A percentile compares a stretch with the other conserved stretches of the same genome.
These are phyloP conservation scores for Gryllus longicercus DNA, from an alignment of 2,888 invertebrate species.

Conservation along the genomic window DNA sequence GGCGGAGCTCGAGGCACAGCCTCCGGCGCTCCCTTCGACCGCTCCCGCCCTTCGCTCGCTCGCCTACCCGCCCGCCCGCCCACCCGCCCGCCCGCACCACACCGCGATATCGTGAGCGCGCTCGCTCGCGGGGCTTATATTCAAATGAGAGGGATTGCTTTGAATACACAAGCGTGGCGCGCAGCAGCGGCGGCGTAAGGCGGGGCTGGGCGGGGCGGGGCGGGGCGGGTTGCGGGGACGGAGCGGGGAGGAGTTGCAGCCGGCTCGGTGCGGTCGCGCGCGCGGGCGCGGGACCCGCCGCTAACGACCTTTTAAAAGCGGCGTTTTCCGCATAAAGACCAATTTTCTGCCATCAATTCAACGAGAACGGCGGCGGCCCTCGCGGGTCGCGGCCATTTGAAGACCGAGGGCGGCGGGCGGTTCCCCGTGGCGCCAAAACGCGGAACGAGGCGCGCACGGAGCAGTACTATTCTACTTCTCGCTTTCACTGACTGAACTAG, in stretches of 20 bases:
- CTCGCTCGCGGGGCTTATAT: background rate
- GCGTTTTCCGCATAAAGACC: constrained; percentile 1
- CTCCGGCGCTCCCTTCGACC: background rate
- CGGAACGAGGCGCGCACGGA: too few species aligned
- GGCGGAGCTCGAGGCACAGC: background rate
- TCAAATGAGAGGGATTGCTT: constrained; percentile 4
- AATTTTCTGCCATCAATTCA: background rate
- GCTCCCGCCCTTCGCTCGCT: background rate
- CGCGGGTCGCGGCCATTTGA: background rate
- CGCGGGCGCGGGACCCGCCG: background rate
- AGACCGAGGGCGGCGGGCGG: background rate
- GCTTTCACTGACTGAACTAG: too few species aligned
- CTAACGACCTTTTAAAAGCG: background rate
- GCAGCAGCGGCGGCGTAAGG: background rate
- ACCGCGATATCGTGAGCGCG: background rate
- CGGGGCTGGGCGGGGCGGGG: background rate
- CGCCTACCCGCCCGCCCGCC: background rate
- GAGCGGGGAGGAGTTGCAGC: too few species aligned
- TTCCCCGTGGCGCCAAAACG: too few species aligned
- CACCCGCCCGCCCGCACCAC: background rate
- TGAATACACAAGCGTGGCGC: background rate
- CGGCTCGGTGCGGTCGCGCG: background rate
- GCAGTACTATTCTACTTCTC: too few species aligned
- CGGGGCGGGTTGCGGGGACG: background rate
- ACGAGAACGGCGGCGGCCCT: background rate